Conservation (phyloP, 2,113 vertebrate genomes). For the Dicerorhinus sumatrensis region DNA sequence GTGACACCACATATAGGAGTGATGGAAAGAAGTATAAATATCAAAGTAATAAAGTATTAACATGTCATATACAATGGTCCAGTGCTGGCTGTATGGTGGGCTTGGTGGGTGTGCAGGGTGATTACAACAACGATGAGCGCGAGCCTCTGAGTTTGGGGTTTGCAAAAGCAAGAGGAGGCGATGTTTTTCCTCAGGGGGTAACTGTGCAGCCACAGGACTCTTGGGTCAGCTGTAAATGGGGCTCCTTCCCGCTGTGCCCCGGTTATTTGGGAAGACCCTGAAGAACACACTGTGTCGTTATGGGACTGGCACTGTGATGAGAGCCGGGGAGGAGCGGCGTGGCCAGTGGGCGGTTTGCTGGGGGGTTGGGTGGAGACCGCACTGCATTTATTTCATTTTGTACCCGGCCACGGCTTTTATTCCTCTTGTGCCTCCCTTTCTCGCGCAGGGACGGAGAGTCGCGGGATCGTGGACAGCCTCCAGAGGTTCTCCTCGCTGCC, state of each 20-base stretch:
- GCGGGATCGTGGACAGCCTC: slow-evolving; percentile 86
- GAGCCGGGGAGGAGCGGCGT: rapidly evolving
- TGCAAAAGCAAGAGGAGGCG: neutral
- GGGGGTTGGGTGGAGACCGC: rapidly evolving
- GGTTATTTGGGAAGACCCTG: neutral
- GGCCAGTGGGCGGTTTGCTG: neutral
- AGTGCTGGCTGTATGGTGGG: rapidly evolving
- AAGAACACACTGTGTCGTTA: rapidly evolving
- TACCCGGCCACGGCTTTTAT: neutral
- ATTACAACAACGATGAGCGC: rapidly evolving
- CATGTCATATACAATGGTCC: rapidly evolving
- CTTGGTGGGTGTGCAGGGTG: neutral
- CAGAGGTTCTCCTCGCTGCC: slow-evolving; percentile 93
- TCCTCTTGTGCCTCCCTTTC: slow-evolving; percentile 73
- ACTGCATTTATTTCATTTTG: rapidly evolving
- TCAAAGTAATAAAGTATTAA: rapidly evolving
- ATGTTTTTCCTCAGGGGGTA: too few species aligned
- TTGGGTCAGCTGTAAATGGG: rapidly evolving
- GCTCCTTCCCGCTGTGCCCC: neutral
- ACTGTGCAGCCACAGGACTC: rapidly evolving
- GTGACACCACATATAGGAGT: rapidly evolving
- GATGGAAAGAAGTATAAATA: neutral
- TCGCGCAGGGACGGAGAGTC: slow-evolving; percentile 86
- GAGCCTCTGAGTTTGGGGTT: neutral
- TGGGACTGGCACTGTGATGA: rapidly evolving